Evolutionary conservation across 2,888 invertebrate genomes (phyloP).

Genomic region (Unio delphinus): DNA sequence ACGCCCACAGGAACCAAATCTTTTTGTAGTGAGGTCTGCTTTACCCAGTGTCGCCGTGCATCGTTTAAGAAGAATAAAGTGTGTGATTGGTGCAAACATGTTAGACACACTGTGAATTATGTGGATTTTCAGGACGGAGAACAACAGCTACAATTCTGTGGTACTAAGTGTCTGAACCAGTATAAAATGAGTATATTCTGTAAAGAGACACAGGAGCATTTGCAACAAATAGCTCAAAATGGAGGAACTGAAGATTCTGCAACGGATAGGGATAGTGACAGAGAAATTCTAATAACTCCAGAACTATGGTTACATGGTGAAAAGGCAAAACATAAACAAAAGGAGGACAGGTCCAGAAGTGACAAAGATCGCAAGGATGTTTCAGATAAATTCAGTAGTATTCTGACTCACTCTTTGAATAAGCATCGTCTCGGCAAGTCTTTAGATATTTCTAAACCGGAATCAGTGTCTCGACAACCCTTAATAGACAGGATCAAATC

Average conservation of each 20-base stretch:
- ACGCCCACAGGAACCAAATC: conserved; percentile 67
- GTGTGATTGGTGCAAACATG: conserved; percentile 94
- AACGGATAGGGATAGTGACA: conserved; percentile 32
- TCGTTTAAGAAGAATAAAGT: conserved; percentile 91
- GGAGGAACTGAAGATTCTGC: conserved; percentile 15
- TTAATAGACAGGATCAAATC: conserved; percentile 16
- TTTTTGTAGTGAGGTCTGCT: conserved; percentile 91
- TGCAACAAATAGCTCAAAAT: conserved; percentile 77
- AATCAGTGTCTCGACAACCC: conserved; percentile 5
- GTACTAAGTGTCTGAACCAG: conserved; percentile 93
- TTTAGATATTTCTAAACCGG: no score
- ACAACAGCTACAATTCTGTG: conserved; percentile 89
- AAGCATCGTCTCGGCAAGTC: no score
- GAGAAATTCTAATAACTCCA: conserved; percentile 82
- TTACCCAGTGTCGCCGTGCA: conserved; percentile 89
- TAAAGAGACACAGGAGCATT: conserved; percentile 91
- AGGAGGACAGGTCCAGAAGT: conserved; percentile 12
- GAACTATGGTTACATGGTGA: conserved; percentile 84
- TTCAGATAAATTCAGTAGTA: no score
- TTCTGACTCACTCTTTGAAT: no score
- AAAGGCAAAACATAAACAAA: conserved; percentile 16
- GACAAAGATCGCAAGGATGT: conserved; percentile 7
- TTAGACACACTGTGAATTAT: conserved; percentile 90
- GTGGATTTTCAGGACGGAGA: conserved; percentile 94
- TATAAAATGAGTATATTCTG: conserved; percentile 98